Evolutionary conservation across 2,113 vertebrate genomes (phyloP).

Genomic region (Mesocricetus auratus): DNA sequence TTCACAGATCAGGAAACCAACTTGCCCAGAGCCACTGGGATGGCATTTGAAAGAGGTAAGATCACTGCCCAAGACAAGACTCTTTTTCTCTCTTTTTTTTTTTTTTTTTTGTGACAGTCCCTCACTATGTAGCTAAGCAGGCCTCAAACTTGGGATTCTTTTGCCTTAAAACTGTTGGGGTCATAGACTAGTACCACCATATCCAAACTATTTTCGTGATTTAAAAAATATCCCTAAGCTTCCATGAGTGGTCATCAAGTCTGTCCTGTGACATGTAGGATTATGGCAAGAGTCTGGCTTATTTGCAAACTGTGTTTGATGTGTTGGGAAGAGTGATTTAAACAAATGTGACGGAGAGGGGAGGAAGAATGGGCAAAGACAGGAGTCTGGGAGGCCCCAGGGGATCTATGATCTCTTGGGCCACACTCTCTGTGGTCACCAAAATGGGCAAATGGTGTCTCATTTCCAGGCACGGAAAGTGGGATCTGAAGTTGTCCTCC

Average conservation of each 20-base stretch:
- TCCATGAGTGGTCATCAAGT: neutral
- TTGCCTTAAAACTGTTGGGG: neutral
- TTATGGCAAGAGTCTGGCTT: neutral
- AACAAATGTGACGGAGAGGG: neutral
- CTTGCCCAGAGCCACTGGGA: neutral
- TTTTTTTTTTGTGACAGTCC: neutral
- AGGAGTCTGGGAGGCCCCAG: neutral
- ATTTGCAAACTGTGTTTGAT: neutral
- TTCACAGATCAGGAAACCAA: constrained; percentile 49
- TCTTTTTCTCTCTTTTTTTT: neutral
- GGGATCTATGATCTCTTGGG: neutral
- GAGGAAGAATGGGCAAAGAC: neutral
- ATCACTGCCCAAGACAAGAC: neutral
- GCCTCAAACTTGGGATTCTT: neutral
- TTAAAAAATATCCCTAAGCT: neutral
- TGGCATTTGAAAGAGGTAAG: neutral
- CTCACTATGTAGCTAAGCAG: neutral
- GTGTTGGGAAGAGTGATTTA: constrained; percentile 18
- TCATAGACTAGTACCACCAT: neutral
- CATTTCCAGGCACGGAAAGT: neutral
- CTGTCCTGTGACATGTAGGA: neutral
- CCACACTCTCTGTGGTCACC: neutral
- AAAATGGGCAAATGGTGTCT: neutral
- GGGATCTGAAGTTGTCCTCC: neutral
- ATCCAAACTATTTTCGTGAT: neutral